A percentile compares a stretch with the other conserved stretches of the same genome.
Conservation (phyloP, 2,888 invertebrate species). For the Sminthurides aquaticus region DNA sequence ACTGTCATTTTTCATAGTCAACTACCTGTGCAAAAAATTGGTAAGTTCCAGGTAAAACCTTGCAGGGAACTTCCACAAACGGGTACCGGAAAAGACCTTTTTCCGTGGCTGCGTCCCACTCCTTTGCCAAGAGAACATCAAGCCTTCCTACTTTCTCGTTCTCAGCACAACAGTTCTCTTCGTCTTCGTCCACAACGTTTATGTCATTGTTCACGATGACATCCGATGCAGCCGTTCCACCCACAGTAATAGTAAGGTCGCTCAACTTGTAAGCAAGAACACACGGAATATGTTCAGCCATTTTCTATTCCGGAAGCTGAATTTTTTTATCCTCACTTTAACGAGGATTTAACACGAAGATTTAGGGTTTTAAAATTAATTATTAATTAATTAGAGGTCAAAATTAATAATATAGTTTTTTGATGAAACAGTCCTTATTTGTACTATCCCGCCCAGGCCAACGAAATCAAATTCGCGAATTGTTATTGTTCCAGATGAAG, state of each 20-base stretch:
- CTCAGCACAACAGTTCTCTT: slow-evolving; percentile 7
- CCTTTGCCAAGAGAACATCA: slow-evolving; percentile 38
- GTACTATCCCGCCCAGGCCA: no score
- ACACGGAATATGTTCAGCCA: not conserved
- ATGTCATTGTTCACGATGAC: not conserved
- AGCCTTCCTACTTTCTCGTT: slow-evolving; percentile 22
- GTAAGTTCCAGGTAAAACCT: slow-evolving; percentile 46
- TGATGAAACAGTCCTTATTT: no score
- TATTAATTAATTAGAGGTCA: no score
- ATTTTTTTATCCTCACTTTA: no score
- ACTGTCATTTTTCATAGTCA: no score
- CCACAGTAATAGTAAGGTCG: not conserved
- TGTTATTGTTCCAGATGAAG: no score
- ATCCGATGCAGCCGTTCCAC: not conserved
- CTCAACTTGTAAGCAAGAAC: not conserved
- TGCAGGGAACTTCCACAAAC: slow-evolving; percentile 45
- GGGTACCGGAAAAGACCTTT: slow-evolving; percentile 48
- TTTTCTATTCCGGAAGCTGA: not conserved
- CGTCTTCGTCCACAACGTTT: not conserved
- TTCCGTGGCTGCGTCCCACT: slow-evolving; percentile 45
- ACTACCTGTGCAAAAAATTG: slow-evolving; percentile 47
- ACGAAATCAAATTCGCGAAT: no score
- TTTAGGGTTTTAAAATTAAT: no score
- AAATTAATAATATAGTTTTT: no score
- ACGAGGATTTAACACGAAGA: no score